Evolutionary conservation across 2,113 vertebrate species (phyloP), one percentile per base, ranked within the genome.

Genomic region (Spheniscus mendiculus): DNA sequence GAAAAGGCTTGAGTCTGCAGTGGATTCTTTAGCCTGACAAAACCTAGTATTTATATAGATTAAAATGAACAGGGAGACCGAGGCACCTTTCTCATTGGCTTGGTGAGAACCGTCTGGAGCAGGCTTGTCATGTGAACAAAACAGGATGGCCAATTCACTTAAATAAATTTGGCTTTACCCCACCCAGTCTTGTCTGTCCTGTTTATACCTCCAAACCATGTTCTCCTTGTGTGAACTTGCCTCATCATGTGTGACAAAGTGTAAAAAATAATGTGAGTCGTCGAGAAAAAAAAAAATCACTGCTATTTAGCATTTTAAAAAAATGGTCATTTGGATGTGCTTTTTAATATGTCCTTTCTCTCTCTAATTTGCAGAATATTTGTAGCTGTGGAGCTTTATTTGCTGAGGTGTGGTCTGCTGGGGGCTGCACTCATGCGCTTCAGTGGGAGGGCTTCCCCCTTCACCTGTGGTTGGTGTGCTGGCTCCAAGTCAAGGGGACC

Each of bases 1-100:
- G 81, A 70, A 93, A 96, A 87, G 11, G 71, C 85, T 94, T 55
- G 70, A 92, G 88, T 76, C 76, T 84, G 56, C 22, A 59, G 67
- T 82, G 66, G 74, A 91, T 97, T 96, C 95, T 98, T 96, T 88
- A 85, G 93, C 86, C 73, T 90, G 63, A 95, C 83, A 87, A 95
- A 81, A 95, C 29, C 52, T 71, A 13, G n/a, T 59, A 63, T 70
- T 94, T 89, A 63, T 34, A 47, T 7, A 40, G 73, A 83, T 63
- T 69, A 90, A 96, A 89, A 88, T 91, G 61, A 94, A 67, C 34
- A 53, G 50, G 83, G 82, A 44, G 59, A 72, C 36, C 2, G n/a
- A 70, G 53, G 86, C 25, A 89, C 59, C 42, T 89, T 93, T 89
- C 80, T 93, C 70, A 44, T 27, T 6, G 6, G 52, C 52, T 91